A percentile compares a stretch with the other conserved stretches of the same genome.
Conservation (phyloP, 92 coral and sea anemone genomes). For the Galaxea fascicularis region DNA sequence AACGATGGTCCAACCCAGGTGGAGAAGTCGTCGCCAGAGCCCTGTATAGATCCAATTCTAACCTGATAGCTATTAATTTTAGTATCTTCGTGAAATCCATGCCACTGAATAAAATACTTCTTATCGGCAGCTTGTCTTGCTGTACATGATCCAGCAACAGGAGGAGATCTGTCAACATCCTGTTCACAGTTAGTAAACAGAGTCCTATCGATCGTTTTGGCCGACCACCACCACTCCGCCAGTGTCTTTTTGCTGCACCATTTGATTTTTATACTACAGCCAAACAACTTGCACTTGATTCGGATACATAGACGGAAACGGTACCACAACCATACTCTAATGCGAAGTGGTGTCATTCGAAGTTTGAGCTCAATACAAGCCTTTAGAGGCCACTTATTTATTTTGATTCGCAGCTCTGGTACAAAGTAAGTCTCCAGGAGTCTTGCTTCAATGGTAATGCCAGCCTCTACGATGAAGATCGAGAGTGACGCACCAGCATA, state of each 20-base stretch:
- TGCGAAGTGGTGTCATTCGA: slow-evolving; percentile 90
- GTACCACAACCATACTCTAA: slow-evolving; percentile 94
- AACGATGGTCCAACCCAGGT: slow-evolving; percentile 74
- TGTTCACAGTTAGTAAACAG: slow-evolving; percentile 77
- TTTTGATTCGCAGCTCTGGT: slow-evolving; percentile 85
- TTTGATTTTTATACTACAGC: slow-evolving; percentile 61
- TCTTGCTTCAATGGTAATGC: slow-evolving; percentile 88
- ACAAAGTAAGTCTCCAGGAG: slow-evolving; percentile 85
- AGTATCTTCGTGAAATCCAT: slow-evolving; percentile 82
- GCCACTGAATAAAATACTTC: slow-evolving; percentile 93
- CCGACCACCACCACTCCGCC: slow-evolving; percentile 97
- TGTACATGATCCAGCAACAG: slow-evolving; percentile 75
- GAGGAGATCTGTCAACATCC: slow-evolving; percentile 88
- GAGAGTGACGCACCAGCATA: slow-evolving; percentile 88
- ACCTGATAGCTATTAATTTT: slow-evolving; percentile 78
- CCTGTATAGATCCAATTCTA: slow-evolving; percentile 81
- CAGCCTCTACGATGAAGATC: slow-evolving; percentile 80
- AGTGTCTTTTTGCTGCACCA: slow-evolving; percentile 86
- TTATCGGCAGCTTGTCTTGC: slow-evolving; percentile 89
- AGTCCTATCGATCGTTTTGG: slow-evolving; percentile 77
- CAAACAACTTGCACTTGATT: slow-evolving; percentile 70
- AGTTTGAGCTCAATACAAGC: slow-evolving; percentile 91
- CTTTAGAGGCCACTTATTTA: slow-evolving; percentile 91
- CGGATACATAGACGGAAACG: slow-evolving; percentile 80
- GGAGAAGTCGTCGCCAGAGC: slow-evolving; percentile 87